phyloP scores from a whole-genome alignment of 2,888 invertebrate genomes.

The Aphelenchoides bicaudatus region DNA sequence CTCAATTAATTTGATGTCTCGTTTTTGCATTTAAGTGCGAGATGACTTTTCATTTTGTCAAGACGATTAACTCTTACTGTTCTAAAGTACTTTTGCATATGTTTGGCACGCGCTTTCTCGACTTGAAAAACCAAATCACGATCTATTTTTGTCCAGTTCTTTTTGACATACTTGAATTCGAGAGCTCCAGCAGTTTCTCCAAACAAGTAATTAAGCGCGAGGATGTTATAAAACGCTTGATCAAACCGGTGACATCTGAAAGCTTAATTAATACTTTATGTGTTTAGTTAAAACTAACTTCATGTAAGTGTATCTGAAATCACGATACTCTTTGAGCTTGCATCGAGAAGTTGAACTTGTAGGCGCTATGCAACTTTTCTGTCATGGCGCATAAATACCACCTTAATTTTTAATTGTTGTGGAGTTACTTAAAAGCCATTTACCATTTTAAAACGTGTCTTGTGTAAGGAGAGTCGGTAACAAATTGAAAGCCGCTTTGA shows the following conservation, averaged over 20 bases:
- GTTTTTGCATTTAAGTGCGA: neutral
- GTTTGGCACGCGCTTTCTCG: neutral
- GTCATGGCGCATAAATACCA: constrained; percentile 8
- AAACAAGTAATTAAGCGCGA: neutral
- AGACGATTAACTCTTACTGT: neutral
- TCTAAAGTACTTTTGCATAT: neutral
- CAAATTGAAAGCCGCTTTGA: constrained; percentile 4
- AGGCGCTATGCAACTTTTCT: too few species aligned
- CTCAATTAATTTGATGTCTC: too few species aligned
- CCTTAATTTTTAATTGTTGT: neutral
- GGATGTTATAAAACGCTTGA: neutral
- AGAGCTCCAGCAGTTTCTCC: neutral
- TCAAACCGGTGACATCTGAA: constrained; percentile 11
- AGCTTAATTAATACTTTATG: too few species aligned
- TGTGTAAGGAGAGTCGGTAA: constrained; percentile 15
- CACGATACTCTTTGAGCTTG: too few species aligned
- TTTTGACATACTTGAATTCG: neutral
- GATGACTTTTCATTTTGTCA: neutral
- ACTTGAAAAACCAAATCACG: neutral
- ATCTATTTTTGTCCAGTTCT: neutral
- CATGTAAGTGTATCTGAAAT: too few species aligned
- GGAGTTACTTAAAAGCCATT: neutral
- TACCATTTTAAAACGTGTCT: constrained; percentile 16
- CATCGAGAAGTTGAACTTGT: too few species aligned
- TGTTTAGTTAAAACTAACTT: too few species aligned